Evolutionary conservation across 2,797 vertebrate species (phyloP), one percentile per base, ranked within the genome.

Genomic region (Oryzias dopingdopingensis): DNA sequence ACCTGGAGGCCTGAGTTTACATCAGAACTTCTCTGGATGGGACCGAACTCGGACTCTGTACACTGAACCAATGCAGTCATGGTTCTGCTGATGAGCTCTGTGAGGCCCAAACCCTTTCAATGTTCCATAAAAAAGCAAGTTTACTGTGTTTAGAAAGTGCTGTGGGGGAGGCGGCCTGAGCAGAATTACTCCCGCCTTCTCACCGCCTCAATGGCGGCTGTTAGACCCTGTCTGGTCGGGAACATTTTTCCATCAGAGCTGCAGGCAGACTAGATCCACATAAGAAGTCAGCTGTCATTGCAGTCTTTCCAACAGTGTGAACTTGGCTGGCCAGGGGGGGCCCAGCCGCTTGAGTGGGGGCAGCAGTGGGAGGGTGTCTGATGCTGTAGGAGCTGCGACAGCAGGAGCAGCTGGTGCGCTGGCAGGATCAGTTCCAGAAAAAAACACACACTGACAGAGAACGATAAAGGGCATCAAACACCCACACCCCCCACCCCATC

Each of bases 381-480:
- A 46, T 53, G 77, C 84, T 60, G 47, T 42, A 62, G 82, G 82
- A 77, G 77, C 70, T 59, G 77, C 73, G 59, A 42, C 72, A 76
- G 56, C 74, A 59, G 47, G 73, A 82, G 70, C 79, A 86, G 82
- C 79, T 85, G 85, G 79, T 85, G 53, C 57, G 67, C 60, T 73
- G 76, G 79, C 69, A 79, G 59, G 62, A 82, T 85, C 72, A 82
- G 77, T 79, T 59, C 67, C 67, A 73, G 73, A 79, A 53, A 59
- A 67, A 37, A 80, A 79, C 51, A 49, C 67, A 72, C 2, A 2
- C 69, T 84, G 82, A 81, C 76, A 81, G 70, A 72, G 23, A 76
- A 82, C 81, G 79, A 85, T 79, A 74, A 75, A 85, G 79, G 79
- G 70, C 77, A 80, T 83, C 79, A 85, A 79, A 81, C 64, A 42